A percentile compares a stretch with the other conserved stretches of the same genome.
Evolutionary conservation across 2,888 invertebrate genomes (phyloP).

Genomic region (Elmis aenea): DNA sequence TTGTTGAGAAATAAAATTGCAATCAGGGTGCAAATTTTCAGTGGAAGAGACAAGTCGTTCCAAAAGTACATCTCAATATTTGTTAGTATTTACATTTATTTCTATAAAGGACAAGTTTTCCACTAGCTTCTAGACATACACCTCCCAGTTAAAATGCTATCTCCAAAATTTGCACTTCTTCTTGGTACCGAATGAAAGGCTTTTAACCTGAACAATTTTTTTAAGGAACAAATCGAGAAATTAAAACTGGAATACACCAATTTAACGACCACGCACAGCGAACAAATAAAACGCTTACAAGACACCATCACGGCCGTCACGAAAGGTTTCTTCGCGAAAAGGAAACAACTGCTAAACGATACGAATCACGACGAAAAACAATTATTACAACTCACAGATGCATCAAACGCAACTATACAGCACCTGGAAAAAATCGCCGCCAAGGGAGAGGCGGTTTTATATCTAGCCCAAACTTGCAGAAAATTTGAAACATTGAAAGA

Average conservation of each 20-base stretch:
- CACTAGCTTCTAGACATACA: too few species aligned
- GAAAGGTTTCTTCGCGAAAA: constrained; percentile 20
- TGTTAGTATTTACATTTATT: too few species aligned
- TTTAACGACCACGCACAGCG: constrained; percentile 21
- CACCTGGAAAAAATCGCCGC: constrained; percentile 45
- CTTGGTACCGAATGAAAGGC: too few species aligned
- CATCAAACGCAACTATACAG: constrained; percentile 45
- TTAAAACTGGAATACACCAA: constrained; percentile 27
- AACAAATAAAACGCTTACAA: constrained; percentile 27
- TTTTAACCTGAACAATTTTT: too few species aligned
- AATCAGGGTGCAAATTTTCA: too few species aligned
- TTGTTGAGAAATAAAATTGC: too few species aligned
- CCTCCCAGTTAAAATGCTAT: too few species aligned
- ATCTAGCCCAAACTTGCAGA: constrained; percentile 51
- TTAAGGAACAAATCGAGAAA: constrained; percentile 24
- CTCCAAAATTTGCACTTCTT: too few species aligned
- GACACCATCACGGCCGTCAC: constrained; percentile 22
- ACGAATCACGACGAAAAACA: constrained; percentile 31
- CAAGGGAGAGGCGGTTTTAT: constrained; percentile 52
- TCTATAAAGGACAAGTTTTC: too few species aligned
- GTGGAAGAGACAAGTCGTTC: too few species aligned
- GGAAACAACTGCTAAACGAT: constrained; percentile 30
- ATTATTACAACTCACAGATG: constrained; percentile 31
- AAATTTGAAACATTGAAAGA: constrained; percentile 55
- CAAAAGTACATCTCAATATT: too few species aligned